Evolutionary conservation across 2,113 vertebrate species (phyloP).

Genomic region (Pyxicephalus adspersus): DNA sequence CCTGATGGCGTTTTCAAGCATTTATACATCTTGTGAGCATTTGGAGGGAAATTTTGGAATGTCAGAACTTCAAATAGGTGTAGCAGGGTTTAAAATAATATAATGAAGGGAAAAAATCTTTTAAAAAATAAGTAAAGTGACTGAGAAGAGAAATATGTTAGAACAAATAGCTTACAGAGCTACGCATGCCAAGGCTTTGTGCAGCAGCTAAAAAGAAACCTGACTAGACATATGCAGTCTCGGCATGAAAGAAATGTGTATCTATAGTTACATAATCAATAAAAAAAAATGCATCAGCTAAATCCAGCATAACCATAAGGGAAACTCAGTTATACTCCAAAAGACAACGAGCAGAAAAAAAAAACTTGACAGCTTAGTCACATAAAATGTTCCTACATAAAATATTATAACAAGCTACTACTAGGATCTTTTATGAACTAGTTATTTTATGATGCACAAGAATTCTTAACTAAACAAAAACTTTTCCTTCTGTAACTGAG

Average conservation of each 20-base stretch:
- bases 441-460: too few species aligned
- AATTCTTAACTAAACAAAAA: too few species aligned
- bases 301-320: constrained; percentile 2
- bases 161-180: too few species aligned
- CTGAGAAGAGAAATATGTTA: too few species aligned
- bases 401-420: neutral
- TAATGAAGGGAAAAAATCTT: neutral
- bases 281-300: constrained; percentile 7
- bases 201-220: neutral
- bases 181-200: neutral
- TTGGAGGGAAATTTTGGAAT: too few species aligned
- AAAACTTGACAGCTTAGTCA: constrained; percentile 6
- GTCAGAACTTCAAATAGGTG: too few species aligned
- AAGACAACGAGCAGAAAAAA: neutral
- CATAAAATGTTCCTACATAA: neutral
- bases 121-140: neutral
- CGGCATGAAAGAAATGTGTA: neutral
- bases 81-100: neutral
- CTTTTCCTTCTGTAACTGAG: too few species aligned
- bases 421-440: too few species aligned
- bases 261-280: neutral
- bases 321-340: neutral
- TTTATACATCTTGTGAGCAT: too few species aligned
- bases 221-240: neutral
- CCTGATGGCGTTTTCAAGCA: too few species aligned